These are phyloP conservation scores for Neosilurus hyrtlii DNA, from an alignment of 2,797 vertebrate genomes.

Conservation along the genomic window DNA sequence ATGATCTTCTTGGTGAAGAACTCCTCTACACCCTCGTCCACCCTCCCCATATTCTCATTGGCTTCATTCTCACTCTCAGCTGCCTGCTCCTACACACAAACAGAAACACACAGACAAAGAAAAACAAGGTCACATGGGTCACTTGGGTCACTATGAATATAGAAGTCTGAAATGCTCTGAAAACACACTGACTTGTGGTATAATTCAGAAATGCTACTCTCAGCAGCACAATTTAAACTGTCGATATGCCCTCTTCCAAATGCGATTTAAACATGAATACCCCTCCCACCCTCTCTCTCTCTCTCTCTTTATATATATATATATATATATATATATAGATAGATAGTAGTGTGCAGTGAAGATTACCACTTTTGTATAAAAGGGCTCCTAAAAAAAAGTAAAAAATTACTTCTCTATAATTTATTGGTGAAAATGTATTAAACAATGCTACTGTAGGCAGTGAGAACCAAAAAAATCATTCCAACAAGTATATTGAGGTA, in stretches of 20 bases:
- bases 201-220: neutral
- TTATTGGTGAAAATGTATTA: too few species aligned
- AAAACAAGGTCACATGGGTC: too few species aligned
- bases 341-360: too few species aligned
- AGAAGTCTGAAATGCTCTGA: slow-evolving; percentile 23
- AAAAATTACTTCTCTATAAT: too few species aligned
- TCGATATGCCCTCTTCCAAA: neutral
- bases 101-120: slow-evolving; percentile 36
- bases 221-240: neutral
- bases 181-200: neutral
- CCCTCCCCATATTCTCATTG: slow-evolving; percentile 80
- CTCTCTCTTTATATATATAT: neutral
- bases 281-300: too few species aligned
- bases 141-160: neutral
- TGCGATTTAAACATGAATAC: too few species aligned
- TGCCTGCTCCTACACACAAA: slow-evolving; percentile 73
- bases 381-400: too few species aligned
- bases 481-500: too few species aligned
- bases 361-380: too few species aligned
- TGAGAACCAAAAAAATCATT: too few species aligned
- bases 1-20: slow-evolving; percentile 95
- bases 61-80: slow-evolving; percentile 80
- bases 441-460: too few species aligned
- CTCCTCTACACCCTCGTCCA: slow-evolving; percentile 94
- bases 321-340: neutral